Percentiles rank a stretch among this genome's conserved stretches.
Conservation (phyloP, 2,888 invertebrate genomes). For the Nebria salina region DNA sequence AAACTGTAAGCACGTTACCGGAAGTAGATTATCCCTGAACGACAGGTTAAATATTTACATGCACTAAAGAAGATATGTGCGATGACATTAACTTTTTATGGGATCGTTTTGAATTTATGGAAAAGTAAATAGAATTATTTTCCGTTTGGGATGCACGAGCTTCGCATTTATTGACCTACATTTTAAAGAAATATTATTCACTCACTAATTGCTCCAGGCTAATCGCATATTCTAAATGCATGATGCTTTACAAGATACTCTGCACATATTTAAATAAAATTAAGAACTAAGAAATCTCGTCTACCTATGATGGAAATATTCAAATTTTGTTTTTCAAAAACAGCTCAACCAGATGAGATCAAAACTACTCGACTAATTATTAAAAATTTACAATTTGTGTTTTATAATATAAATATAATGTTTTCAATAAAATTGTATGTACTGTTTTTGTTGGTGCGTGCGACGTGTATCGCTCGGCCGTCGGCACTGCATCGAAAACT, state of each 20-base stretch:
- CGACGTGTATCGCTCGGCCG: neutral
- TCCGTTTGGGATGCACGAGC: neutral
- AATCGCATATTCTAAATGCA: neutral
- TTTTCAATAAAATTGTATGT: neutral
- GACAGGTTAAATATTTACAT: conserved; percentile 16
- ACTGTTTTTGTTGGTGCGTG: neutral
- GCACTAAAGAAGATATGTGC: conserved; percentile 1
- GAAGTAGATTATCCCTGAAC: conserved; percentile 10
- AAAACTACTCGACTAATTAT: neutral
- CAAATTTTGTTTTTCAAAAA: neutral
- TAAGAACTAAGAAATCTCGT: neutral
- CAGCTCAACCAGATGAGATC: too few relatives aligned
- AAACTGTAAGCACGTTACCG: neutral
- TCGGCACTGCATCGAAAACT: neutral
- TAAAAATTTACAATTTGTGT: neutral
- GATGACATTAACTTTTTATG: conserved; percentile 1
- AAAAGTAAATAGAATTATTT: neutral
- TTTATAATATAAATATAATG: neutral
- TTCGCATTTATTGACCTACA: neutral
- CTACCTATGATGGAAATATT: neutral
- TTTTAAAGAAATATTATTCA: neutral
- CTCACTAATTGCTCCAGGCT: neutral
- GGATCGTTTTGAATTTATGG: neutral
- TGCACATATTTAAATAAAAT: neutral
- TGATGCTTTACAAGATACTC: neutral